Conservation (phyloP, 2,888 invertebrate species). For the Trachelus stipa region DNA sequence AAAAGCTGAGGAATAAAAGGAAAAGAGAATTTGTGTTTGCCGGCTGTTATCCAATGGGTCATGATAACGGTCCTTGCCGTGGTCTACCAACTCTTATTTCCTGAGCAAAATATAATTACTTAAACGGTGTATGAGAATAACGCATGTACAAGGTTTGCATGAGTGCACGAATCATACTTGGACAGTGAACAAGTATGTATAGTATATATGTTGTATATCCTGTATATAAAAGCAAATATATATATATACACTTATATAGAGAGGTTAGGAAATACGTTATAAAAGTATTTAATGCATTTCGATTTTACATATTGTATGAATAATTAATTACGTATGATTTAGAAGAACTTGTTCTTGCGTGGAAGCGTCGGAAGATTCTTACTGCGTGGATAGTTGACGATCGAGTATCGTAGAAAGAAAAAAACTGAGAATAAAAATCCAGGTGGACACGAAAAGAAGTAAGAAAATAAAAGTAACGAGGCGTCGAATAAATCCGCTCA, state of each 20-base stretch:
- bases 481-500: slow-evolving; percentile 36
- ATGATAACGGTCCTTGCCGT: background rate
- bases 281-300: background rate
- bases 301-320: background rate
- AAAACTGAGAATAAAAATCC: background rate
- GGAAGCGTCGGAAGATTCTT: background rate
- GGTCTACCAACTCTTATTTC: background rate
- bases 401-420: background rate
- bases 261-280: background rate
- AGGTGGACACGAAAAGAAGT: background rate
- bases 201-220: background rate
- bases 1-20: background rate
- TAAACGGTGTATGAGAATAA: background rate
- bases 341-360: background rate
- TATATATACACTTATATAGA: background rate
- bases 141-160: background rate
- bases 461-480: background rate
- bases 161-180: background rate
- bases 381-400: background rate
- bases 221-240: background rate
- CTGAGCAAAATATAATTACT: background rate
- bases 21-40: background rate
- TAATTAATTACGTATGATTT: background rate
- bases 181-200: background rate
- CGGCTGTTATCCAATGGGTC: background rate